phyloP scores from a whole-genome alignment of 2,113 vertebrate species.

The Otis tarda region DNA sequence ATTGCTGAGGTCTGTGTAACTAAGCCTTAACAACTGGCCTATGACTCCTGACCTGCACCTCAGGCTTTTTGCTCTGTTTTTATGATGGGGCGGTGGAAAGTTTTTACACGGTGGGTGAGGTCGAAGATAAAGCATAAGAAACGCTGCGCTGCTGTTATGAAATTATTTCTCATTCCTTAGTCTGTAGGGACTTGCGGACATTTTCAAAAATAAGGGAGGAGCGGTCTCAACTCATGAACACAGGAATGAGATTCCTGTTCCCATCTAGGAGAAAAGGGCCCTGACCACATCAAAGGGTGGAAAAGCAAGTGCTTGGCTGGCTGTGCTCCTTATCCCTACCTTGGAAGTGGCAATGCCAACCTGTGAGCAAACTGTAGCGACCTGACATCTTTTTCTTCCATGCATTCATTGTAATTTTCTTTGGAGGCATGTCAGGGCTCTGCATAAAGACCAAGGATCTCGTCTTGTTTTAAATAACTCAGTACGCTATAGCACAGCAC shows the following conservation, averaged over 20 bases:
- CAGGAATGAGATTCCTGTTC: neutral
- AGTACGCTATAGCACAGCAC: neutral
- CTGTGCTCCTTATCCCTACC: neutral
- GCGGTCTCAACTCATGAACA: neutral
- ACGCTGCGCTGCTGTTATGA: neutral
- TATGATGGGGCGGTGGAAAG: neutral
- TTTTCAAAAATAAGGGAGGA: neutral
- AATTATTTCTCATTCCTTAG: neutral
- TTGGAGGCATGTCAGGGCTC: neutral
- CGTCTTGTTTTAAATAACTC: neutral
- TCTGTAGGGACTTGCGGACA: neutral
- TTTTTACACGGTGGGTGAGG: neutral
- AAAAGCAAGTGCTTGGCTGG: neutral
- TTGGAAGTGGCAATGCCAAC: neutral
- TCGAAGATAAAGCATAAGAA: neutral
- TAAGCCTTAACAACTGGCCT: accelerated
- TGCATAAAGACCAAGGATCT: neutral
- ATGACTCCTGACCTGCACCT: neutral
- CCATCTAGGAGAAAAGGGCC: neutral
- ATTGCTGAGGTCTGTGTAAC: neutral
- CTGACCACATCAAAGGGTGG: neutral
- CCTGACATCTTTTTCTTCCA: neutral
- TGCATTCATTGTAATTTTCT: neutral
- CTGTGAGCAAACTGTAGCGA: neutral
- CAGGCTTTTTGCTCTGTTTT: neutral